Evolutionary conservation across 2,888 invertebrate genomes (phyloP), one percentile per base, ranked within the genome.

Genomic region (Beris morrisii): DNA sequence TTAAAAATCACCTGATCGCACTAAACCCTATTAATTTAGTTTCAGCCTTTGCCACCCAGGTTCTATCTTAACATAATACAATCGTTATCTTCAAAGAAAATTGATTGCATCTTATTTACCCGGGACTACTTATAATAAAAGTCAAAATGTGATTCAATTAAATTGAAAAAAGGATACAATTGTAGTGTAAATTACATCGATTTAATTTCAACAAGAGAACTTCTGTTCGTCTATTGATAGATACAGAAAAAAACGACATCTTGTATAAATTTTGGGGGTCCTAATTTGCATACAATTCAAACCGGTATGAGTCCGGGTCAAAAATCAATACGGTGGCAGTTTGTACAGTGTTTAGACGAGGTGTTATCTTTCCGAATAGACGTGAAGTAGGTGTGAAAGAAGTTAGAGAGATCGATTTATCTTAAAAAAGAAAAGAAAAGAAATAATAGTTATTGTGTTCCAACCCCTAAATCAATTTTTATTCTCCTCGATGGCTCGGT

Each of bases 91-190:
- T 50, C 5, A 22, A 32, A 13, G 46, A 38, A 67, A 67, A 68
- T 68, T 68, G 65, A 68, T 68, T 65, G 56, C 59, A 45, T 50
- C 61, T 65, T 61, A 68, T 68, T 65, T 54, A 68, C 55, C 53
- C 61, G 32, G 48, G 46, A 48, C 64, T 55, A 54, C 45, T 38
- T 52, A 61, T 59, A 66, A 69, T 69, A 52, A 61, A 57, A 61
- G 53, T 65, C 69, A 69, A 66, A 69, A 69, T 67, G 67, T 67
- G 69, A 63, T 69, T 69, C 69, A 69, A 69, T 69, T 69, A 69
- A 69, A 67, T 63, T 46, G 65, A 65, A 69, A 54, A 69, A 69
- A 69, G 67, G 67, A 67, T 69, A 67, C 67, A 69, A 61, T 61
- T 67, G 63, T 67, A 69, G 69, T 69, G 69, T 67, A 65, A 67